phyloP scores from a whole-genome alignment of 1,140 invertebrate species.

The Pseudomyrmex pallidus region DNA sequence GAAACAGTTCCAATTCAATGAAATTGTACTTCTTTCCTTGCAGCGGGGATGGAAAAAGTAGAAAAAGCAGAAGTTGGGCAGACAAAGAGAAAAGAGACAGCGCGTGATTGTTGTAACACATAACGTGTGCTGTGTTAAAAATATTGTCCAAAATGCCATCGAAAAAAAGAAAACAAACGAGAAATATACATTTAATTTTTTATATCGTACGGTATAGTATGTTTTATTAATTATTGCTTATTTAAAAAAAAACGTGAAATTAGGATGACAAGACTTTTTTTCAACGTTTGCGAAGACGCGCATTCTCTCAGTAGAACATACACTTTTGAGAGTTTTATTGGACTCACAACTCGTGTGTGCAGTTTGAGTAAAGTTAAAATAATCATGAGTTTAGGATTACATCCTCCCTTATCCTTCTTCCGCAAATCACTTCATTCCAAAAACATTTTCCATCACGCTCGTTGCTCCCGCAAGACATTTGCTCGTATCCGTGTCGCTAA shows the following conservation, averaged over 20 bases:
- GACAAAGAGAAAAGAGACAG: constrained; percentile 12
- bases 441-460: constrained; percentile 46
- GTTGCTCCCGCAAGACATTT: constrained; percentile 42
- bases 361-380: background rate
- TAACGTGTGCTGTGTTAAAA: background rate
- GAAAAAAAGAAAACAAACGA: background rate
- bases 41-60: background rate
- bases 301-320: background rate
- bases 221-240: constrained; percentile 1
- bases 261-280: background rate
- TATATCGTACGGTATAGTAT: no score
- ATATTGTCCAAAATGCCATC: background rate
- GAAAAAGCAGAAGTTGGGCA: constrained; percentile 9
- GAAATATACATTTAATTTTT: background rate
- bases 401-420: no score
- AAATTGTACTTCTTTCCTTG: constrained; percentile 21
- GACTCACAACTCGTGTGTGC: background rate
- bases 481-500: constrained; percentile 59
- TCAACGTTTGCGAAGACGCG: no score
- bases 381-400: constrained; percentile 24
- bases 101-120: background rate
- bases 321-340: background rate
- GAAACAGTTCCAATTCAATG: constrained; percentile 33
- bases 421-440: constrained; percentile 38
- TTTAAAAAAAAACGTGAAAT: background rate